A percentile compares a stretch with the other conserved stretches of the same genome.
phyloP scores from a whole-genome alignment of 2,113 vertebrate species.

The Indicator indicator region DNA sequence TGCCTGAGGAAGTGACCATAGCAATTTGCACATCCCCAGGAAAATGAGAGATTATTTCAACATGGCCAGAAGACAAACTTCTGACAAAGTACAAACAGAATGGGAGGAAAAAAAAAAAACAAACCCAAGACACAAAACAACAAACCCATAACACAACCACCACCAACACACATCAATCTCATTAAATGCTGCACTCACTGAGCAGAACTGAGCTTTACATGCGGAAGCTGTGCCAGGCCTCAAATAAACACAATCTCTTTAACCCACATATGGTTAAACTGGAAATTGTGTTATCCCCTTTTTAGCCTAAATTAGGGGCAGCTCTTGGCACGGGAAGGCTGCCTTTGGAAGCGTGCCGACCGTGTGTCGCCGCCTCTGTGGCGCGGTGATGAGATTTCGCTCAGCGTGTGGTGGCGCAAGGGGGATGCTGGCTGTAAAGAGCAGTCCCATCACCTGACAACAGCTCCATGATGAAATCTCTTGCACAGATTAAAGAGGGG shows the following conservation, averaged over 20 bases:
- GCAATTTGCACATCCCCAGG: not conserved
- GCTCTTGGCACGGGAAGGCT: not conserved
- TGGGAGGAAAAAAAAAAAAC: not conserved
- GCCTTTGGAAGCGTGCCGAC: constrained; percentile 1
- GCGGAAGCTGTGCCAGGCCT: not conserved
- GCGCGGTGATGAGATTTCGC: not conserved
- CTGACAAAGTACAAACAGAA: not conserved
- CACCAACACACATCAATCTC: not conserved
- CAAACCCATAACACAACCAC: not conserved
- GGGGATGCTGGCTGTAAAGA: constrained; percentile 36
- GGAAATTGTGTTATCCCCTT: constrained; percentile 23
- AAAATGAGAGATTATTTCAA: constrained; percentile 18
- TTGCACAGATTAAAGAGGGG: constrained; percentile 67
- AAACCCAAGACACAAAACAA: too few species aligned
- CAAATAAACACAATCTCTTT: not conserved
- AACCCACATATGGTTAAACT: not conserved
- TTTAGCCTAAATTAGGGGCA: constrained; percentile 35
- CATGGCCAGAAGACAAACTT: constrained; percentile 13
- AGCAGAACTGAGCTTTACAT: not conserved
- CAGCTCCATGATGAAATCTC: constrained; percentile 65
- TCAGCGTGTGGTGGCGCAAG: not conserved
- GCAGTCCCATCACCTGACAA: constrained; percentile 64
- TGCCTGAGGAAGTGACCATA: not conserved
- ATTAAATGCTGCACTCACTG: not conserved
- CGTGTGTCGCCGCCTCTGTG: not conserved